Percentiles rank a stretch among this genome's conserved stretches.
Conservation (phyloP, 2,113 vertebrate species). For the Zapus hudsonius region DNA sequence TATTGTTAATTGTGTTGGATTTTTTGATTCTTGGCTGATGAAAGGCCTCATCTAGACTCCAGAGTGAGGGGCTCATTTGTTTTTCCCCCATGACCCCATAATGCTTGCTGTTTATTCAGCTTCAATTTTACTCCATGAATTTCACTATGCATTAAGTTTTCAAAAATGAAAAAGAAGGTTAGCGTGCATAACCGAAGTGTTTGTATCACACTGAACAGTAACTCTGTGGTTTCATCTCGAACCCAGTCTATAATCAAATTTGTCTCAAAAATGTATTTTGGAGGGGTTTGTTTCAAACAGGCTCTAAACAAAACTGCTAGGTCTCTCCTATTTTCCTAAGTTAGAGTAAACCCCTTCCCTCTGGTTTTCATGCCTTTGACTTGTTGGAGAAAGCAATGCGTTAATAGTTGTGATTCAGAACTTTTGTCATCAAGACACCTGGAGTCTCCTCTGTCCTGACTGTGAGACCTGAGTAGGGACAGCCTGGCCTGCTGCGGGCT, state of each 20-base stretch:
- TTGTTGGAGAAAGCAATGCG: slow-evolving; percentile 62
- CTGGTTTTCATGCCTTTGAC: slow-evolving; percentile 54
- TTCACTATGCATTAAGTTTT: not conserved
- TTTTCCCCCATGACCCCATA: too few relatives aligned
- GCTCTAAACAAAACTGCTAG: slow-evolving; percentile 2
- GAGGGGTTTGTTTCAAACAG: slow-evolving; percentile 58
- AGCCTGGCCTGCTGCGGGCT: not conserved
- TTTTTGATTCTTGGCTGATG: too few relatives aligned
- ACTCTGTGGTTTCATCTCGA: slow-evolving; percentile 42
- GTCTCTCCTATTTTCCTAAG: slow-evolving; percentile 15
- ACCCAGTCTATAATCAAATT: slow-evolving; percentile 53
- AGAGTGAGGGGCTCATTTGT: too few relatives aligned
- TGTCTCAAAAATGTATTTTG: slow-evolving; percentile 62
- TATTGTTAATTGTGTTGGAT: too few relatives aligned
- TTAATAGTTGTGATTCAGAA: slow-evolving; percentile 54
- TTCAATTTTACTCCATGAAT: not conserved
- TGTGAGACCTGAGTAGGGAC: not conserved
- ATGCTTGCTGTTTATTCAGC: not conserved
- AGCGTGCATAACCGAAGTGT: slow-evolving; percentile 52
- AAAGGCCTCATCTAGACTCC: too few relatives aligned
- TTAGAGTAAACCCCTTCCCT: not conserved
- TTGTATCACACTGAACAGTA: slow-evolving; percentile 35
- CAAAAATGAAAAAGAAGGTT: slow-evolving; percentile 18
- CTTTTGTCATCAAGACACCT: slow-evolving; percentile 20
- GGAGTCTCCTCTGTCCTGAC: not conserved